Base-by-base conservation (phyloP, 2,113 vertebrate species). In the Pholis gunnellus region DNA sequence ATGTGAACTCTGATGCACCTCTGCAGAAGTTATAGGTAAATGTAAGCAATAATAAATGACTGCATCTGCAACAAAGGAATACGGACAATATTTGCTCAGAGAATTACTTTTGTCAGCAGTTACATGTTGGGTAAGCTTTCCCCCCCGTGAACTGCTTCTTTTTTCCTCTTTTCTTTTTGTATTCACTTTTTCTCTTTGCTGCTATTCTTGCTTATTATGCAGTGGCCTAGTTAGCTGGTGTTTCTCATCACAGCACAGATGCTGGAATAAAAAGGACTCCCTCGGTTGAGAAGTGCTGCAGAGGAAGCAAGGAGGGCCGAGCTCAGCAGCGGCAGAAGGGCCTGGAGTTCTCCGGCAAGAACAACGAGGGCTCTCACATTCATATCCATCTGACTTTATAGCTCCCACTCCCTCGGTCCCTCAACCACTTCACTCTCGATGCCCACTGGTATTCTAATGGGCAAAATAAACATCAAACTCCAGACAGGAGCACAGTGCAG, bases 181-280 rank as follows among this genome's bases (percentile, higher is more conserved):
- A 44, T 78, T 82, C 68, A 63, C 54, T 88, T 81, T 84, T 57
- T 66, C 87, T 66, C 87, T 90, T 88, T 80, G 65, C 88, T 87
- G 88, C 86, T 92, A 86, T 88, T 92, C 89, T 88, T 86, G 90
- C 92, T 93, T 92, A 94, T 92, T 93, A 94, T 93, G 94, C 94
- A 88, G 90, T 93, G 93, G 85, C 93, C 92, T 93, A 95, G 90
- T 94, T 94, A 93, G 91, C 85, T 68, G 87, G 83, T 89, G 91
- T 91, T 93, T 92, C 89, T 93, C 91, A 91, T 92, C 89, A 83
- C 69, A 40, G 40, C 88, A 81, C 88, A 93, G 91, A 93, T 85
- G 91, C 92, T 88, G 79, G 86, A 89, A 92, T 29, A 89, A 91
- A 87, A 78, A 92, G 91, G 85, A 90, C 83, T 89, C 84, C 88